phyloP scores from a whole-genome alignment of 2,888 invertebrate genomes.

The Meteorus cinctellus region DNA sequence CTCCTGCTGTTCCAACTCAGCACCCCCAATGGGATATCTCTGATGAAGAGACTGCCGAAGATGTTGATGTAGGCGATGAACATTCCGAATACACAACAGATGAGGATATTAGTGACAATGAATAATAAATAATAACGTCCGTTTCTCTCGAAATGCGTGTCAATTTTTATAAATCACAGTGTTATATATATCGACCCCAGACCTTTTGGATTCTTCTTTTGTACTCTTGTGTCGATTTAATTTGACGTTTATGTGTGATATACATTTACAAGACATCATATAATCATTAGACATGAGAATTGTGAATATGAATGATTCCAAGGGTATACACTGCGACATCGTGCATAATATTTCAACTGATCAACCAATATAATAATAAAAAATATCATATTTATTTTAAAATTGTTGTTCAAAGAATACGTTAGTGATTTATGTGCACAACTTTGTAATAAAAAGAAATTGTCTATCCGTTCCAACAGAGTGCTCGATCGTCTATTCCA shows the following conservation, averaged over 20 bases:
- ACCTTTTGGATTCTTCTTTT: slow-evolving; percentile 14
- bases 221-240: slow-evolving; percentile 9
- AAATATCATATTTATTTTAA: slow-evolving; percentile 71
- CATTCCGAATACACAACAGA: slow-evolving; percentile 81
- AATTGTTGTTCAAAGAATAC: slow-evolving; percentile 69
- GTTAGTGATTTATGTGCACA: slow-evolving; percentile 67
- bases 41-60: slow-evolving; percentile 89
- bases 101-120: slow-evolving; percentile 79
- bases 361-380: slow-evolving; percentile 53
- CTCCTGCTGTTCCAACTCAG: slow-evolving; percentile 90
- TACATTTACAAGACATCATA: slow-evolving; percentile 8
- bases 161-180: slow-evolving; percentile 30
- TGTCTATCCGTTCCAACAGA: slow-evolving; percentile 60
- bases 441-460: slow-evolving; percentile 68
- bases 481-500: not conserved
- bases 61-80: slow-evolving; percentile 78
- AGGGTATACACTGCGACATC: not conserved
- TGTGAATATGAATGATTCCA: not conserved
- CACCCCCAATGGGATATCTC: slow-evolving; percentile 99
- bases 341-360: not conserved
- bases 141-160: slow-evolving; percentile 17
- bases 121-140: slow-evolving; percentile 55
- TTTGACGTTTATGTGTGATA: slow-evolving; percentile 12
- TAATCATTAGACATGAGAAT: not conserved
- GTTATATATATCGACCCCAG: not conserved